Base-by-base conservation (phyloP, 2,888 invertebrate species). In the Drosophila meridionalis region DNA sequence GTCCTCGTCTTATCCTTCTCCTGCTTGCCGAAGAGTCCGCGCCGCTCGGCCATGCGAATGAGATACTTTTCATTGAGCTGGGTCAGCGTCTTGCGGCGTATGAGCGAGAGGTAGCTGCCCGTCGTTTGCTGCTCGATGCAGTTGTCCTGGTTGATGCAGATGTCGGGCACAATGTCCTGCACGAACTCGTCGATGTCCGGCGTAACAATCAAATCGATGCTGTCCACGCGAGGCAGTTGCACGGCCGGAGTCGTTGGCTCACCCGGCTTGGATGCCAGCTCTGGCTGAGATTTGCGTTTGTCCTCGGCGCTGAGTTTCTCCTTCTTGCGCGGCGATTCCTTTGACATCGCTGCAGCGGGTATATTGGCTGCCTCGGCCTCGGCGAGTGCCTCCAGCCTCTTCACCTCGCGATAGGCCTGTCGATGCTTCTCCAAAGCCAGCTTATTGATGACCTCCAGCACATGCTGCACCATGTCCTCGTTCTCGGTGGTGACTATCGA, bases 31-130 rank as follows among this genome's bases (percentile, higher is more conserved):
- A 97, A 97, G 75, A 97, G 92, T 0, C 97, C 97, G 69, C 97
- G 94, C 47, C 95, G 94, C 92, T 97, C 97, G 3, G 97, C 97
- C 93, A 97, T 96, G 84, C 96, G 95, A 80, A 97, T 97, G 95
- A 97, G 96, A 91, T 96, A 97, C 92, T 97, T 96, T 6, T 97
- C 96, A 92, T 97, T 96, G 85, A 97, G 94, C 48, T 96, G 95
- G 62, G 96, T 96, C 83, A 97, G 94, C 69, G 94, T 93, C 83
- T 95, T 95, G 57, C 96, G 93, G 62, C 94, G 94, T n/a, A 95
- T 90, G 11, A 95, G 89, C 0, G 95, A 94, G 20, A 96, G 90
- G 80, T 93, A 96, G 76, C 95, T 95, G 3, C 95, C 95, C 53
- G 94, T 93, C 4, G 94, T 92, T 32, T 92, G 85, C 8, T 93